A percentile compares a stretch with the other conserved stretches of the same genome.
Evolutionary conservation across 2,113 vertebrate species (phyloP).

Genomic region (Castor canadensis): DNA sequence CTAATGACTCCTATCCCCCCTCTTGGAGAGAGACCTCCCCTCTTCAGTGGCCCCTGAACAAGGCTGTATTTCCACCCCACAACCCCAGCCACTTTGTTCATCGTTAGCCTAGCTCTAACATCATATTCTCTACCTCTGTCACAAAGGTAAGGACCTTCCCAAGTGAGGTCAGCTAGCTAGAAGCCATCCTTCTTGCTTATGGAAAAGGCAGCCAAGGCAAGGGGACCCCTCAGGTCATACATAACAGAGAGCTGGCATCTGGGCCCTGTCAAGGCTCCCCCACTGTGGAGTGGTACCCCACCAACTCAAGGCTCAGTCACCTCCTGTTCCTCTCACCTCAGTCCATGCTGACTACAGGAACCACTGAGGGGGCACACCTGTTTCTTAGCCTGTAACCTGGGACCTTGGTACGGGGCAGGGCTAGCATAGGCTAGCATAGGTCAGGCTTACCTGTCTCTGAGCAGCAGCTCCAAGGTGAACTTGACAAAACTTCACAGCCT

Average conservation of each 20-base stretch:
- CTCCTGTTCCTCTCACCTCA: not conserved
- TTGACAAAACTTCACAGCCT: constrained; percentile 99
- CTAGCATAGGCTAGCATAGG: too few species aligned
- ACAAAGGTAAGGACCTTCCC: not conserved
- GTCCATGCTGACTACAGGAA: not conserved
- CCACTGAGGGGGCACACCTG: accelerated
- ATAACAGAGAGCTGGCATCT: not conserved
- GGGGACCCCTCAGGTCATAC: too few species aligned
- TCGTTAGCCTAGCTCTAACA: too few species aligned
- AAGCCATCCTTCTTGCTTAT: not conserved
- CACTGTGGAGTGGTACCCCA: not conserved
- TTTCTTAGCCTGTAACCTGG: not conserved
- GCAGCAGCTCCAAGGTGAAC: constrained; percentile 94
- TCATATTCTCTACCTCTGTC: not conserved
- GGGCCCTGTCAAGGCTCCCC: not conserved
- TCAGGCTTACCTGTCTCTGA: constrained; percentile 93
- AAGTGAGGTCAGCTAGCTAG: not conserved
- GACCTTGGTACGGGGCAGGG: not conserved
- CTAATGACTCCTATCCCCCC: too few species aligned
- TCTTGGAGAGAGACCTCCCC: not conserved
- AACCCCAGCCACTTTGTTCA: not conserved
- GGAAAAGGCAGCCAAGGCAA: not conserved
- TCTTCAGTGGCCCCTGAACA: not conserved
- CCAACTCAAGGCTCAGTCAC: not conserved
- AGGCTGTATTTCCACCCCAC: not conserved